phyloP scores from a whole-genome alignment of 2,888 invertebrate species.

The Idaea dimidiata region DNA sequence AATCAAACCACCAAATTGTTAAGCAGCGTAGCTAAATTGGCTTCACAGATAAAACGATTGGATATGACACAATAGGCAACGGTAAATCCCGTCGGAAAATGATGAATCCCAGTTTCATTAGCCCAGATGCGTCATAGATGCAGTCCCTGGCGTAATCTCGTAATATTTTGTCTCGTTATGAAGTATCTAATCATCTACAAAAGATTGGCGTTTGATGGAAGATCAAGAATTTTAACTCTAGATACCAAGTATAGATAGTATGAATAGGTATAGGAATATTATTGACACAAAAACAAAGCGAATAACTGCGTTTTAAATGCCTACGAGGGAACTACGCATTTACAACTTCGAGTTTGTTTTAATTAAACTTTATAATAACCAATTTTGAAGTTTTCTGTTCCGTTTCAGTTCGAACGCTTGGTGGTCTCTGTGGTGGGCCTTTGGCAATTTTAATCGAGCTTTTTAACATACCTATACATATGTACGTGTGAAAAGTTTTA shows the following conservation, averaged over 20 bases:
- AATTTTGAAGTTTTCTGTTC: constrained; percentile 1
- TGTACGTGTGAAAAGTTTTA: too few relatives aligned
- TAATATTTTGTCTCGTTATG: not conserved
- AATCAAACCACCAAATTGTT: too few relatives aligned
- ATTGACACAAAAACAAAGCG: not conserved
- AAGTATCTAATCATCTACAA: not conserved
- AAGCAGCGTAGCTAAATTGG: constrained; percentile 5
- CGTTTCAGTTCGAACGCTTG: not conserved
- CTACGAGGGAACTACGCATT: not conserved
- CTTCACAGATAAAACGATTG: constrained; percentile 14
- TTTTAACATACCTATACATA: not conserved
- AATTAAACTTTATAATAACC: not conserved
- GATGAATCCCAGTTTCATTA: constrained; percentile 47
- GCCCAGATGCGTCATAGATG: constrained; percentile 40
- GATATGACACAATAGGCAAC: constrained; percentile 29
- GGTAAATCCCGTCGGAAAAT: constrained; percentile 25
- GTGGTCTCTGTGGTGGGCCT: not conserved
- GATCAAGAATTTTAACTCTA: not conserved
- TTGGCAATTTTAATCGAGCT: not conserved
- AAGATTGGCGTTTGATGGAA: not conserved
- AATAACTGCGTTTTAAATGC: not conserved
- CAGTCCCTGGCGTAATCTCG: constrained; percentile 9
- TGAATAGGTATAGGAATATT: not conserved
- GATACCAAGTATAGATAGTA: too few relatives aligned
- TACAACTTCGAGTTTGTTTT: not conserved